These are phyloP conservation scores for Ormyrus thymus DNA, from an alignment of 2,888 invertebrate genomes.

Conservation along the genomic window DNA sequence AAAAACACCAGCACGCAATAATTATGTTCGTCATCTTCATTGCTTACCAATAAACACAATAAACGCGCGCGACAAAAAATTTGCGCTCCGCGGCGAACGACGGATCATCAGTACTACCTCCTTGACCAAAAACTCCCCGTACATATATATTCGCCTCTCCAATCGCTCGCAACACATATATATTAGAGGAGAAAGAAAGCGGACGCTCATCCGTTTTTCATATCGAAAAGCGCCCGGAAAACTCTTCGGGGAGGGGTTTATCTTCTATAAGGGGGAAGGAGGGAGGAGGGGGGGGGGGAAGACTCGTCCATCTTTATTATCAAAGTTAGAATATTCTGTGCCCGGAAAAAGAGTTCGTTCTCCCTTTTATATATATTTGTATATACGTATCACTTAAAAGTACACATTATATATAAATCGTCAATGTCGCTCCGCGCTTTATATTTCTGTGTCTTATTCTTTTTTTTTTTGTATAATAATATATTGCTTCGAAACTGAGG, in stretches of 20 bases:
- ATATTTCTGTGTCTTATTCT: neutral
- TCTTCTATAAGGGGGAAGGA: neutral
- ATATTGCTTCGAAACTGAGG: constrained; percentile 20
- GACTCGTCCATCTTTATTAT: constrained; percentile 47
- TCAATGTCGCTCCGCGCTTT: neutral
- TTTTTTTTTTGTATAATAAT: neutral
- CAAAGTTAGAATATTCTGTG: constrained; percentile 48
- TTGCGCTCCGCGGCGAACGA: neutral
- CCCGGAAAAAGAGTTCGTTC: constrained; percentile 25
- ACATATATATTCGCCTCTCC: too few species aligned
- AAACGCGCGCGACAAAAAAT: constrained; percentile 18
- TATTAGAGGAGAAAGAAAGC: too few species aligned
- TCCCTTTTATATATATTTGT: constrained; percentile 13
- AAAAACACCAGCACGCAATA: constrained; percentile 14
- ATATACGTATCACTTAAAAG: constrained; percentile 29
- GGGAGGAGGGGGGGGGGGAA: constrained; percentile 11
- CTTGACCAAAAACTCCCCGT: neutral
- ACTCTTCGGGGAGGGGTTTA: too few species aligned
- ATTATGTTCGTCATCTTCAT: neutral
- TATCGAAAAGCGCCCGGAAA: too few species aligned
- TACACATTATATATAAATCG: constrained; percentile 16
- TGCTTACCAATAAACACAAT: constrained; percentile 12
- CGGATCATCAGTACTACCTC: neutral
- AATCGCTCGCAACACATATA: too few species aligned
- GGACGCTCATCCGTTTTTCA: too few species aligned